These are phyloP conservation scores for Biston betularia DNA, from an alignment of 2,888 invertebrate species.

Conservation along the genomic window DNA sequence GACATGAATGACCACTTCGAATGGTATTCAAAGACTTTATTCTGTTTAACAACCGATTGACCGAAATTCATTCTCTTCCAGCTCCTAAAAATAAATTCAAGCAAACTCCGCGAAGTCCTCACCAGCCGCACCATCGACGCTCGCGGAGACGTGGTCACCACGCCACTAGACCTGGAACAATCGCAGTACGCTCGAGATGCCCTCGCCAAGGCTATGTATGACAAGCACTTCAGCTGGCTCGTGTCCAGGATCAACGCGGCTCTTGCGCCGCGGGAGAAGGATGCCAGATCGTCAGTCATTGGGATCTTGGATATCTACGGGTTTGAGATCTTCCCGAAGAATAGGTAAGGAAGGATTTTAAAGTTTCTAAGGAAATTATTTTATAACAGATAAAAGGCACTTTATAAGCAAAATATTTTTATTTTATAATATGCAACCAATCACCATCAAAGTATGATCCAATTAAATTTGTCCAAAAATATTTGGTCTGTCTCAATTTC, in stretches of 20 bases:
- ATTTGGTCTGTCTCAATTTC: background rate
- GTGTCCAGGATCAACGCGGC: constrained; percentile 93
- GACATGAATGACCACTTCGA: no score
- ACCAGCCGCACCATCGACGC: constrained; percentile 95
- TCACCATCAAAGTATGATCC: no score
- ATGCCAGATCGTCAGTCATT: constrained; percentile 89
- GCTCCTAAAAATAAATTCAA: constrained; percentile 90
- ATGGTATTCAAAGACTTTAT: background rate
- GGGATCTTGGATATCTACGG: constrained; percentile 98
- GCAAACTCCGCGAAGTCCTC: constrained; percentile 89
- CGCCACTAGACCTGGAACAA: constrained; percentile 92
- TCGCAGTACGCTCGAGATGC: constrained; percentile 96
- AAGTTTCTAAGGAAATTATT: no score
- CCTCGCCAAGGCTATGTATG: constrained; percentile 96
- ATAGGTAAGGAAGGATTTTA: constrained; percentile 86
- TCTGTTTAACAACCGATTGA: background rate
- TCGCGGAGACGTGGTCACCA: constrained; percentile 92
- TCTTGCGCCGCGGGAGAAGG: constrained; percentile 86
- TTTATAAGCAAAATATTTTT: no score
- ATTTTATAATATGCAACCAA: no score
- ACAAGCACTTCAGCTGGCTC: constrained; percentile 96
- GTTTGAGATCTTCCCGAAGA: constrained; percentile 96
- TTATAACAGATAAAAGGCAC: no score
- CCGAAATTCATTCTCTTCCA: constrained; percentile 58
- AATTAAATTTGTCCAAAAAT: no score